Conservation (phyloP, 2,888 invertebrate genomes). For the Cyrtodaria siliqua region DNA sequence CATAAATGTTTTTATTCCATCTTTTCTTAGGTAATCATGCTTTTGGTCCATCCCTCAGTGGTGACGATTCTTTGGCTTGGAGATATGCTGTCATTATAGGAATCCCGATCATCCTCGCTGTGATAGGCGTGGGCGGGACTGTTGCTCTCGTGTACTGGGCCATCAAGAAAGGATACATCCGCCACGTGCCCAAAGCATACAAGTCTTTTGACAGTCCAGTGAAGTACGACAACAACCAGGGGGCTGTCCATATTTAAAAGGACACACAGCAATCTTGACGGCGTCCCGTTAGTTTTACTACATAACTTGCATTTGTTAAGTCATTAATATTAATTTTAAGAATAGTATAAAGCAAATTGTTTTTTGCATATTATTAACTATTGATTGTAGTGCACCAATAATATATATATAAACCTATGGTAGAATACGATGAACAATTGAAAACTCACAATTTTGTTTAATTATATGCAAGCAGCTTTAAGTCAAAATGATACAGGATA, state of each 20-base stretch:
- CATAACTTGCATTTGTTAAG: too few relatives aligned
- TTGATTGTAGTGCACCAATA: too few relatives aligned
- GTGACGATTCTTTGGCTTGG: constrained; percentile 24
- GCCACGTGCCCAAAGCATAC: constrained; percentile 57
- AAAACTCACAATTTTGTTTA: too few relatives aligned
- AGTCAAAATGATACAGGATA: too few relatives aligned
- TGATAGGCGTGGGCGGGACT: constrained; percentile 45
- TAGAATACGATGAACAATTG: too few relatives aligned
- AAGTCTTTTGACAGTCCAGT: constrained; percentile 54
- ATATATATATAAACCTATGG: too few relatives aligned
- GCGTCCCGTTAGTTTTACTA: too few relatives aligned
- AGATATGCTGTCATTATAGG: constrained; percentile 56
- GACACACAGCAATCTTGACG: too few relatives aligned
- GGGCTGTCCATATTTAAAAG: constrained; percentile 47
- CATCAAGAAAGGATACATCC: constrained; percentile 59
- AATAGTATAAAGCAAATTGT: too few relatives aligned
- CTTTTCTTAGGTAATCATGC: neutral
- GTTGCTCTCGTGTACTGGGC: constrained; percentile 55
- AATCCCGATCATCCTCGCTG: constrained; percentile 47
- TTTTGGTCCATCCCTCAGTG: constrained; percentile 39
- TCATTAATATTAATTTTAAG: too few relatives aligned
- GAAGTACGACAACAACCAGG: constrained; percentile 25
- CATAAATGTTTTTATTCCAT: neutral
- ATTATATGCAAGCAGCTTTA: too few relatives aligned
- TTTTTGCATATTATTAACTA: too few relatives aligned